phyloP scores from a whole-genome alignment of 2,797 vertebrate genomes.

The Chaetophractus vellerosus region DNA sequence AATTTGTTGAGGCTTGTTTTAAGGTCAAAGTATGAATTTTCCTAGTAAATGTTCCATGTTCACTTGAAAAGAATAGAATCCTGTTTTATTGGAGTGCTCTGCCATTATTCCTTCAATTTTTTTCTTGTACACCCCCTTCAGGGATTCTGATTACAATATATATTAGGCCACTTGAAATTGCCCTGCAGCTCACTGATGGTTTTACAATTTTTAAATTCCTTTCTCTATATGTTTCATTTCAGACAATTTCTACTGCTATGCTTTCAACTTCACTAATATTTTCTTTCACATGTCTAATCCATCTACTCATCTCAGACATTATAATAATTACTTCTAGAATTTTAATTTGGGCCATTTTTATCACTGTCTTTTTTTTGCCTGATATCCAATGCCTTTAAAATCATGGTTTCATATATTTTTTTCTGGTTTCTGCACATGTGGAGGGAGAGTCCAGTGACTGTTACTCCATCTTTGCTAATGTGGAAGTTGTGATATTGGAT shows the following conservation, averaged over 20 bases:
- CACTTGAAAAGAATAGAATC: no score
- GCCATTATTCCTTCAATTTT: not conserved
- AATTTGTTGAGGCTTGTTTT: not conserved
- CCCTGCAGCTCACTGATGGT: not conserved
- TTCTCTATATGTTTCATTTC: not conserved
- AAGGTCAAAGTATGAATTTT: not conserved
- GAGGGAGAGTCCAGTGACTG: not conserved
- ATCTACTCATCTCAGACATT: not conserved
- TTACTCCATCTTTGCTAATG: not conserved
- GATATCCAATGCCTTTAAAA: not conserved
- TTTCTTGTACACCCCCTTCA: not conserved
- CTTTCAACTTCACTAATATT: not conserved
- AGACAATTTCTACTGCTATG: not conserved
- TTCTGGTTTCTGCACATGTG: conserved; percentile 14
- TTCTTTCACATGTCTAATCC: not conserved
- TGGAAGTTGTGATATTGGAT: not conserved
- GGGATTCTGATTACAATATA: not conserved
- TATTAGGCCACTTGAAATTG: not conserved
- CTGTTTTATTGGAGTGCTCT: no score
- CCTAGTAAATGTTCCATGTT: not conserved
- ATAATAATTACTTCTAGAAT: not conserved
- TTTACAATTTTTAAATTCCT: not conserved
- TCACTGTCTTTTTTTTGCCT: not conserved
- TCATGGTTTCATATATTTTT: not conserved
- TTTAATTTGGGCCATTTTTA: not conserved